Percentiles rank a stretch among this genome's conserved stretches.
Conservation (phyloP, 2,888 invertebrate genomes). For the Coelinius sp. region DNA sequence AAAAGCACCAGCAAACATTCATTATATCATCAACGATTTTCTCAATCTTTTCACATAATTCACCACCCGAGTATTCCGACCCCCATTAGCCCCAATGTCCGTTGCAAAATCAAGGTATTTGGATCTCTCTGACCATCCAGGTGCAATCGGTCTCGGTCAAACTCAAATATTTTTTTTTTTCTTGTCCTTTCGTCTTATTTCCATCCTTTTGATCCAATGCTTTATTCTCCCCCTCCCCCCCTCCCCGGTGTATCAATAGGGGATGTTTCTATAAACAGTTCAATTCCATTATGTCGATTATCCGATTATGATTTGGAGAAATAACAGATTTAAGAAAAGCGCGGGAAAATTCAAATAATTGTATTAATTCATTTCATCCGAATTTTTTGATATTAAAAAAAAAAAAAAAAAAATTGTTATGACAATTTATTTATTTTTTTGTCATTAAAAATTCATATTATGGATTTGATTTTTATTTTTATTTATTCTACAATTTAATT, state of each 20-base stretch:
- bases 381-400: no score
- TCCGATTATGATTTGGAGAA: background rate
- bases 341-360: background rate
- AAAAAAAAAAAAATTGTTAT: background rate
- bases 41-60: slow-evolving; percentile 1
- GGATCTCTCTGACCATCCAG: slow-evolving; percentile 8
- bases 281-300: slow-evolving; percentile 6
- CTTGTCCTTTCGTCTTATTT: background rate
- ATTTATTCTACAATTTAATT: background rate
- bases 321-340: background rate
- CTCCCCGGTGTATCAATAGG: background rate
- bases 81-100: slow-evolving; percentile 15
- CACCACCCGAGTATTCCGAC: background rate
- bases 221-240: no score
- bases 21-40: background rate
- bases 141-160: slow-evolving; percentile 15
- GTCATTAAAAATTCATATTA: slow-evolving; percentile 24
- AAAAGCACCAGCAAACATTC: background rate
- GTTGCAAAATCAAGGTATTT: slow-evolving; percentile 2
- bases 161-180: background rate
- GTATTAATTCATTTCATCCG: no score
- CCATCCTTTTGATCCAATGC: background rate
- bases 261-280: slow-evolving; percentile 9
- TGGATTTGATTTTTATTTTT: slow-evolving; percentile 1
- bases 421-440: background rate